Conservation (phyloP, 1,140 invertebrate genomes). For the Heliconius hewitsoni region DNA sequence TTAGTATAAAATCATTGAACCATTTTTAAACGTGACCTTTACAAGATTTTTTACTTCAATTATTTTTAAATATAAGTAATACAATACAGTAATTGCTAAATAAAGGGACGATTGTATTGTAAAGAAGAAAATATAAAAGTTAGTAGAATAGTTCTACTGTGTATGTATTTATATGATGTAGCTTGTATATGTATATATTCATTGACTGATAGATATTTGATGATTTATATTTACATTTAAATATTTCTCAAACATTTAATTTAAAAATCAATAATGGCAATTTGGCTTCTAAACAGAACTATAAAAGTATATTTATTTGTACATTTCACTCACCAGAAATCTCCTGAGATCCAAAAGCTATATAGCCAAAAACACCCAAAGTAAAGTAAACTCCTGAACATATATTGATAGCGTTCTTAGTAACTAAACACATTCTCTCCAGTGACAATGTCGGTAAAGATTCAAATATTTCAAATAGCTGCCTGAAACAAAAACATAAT, state of each 20-base stretch:
- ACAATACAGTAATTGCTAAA: neutral
- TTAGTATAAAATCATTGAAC: neutral
- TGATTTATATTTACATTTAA: no score
- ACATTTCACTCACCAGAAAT: constrained; percentile 81
- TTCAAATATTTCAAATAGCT: constrained; percentile 97
- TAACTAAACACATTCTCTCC: constrained; percentile 93
- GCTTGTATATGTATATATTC: no score
- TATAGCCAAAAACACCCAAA: constrained; percentile 97
- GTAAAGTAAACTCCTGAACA: constrained; percentile 93
- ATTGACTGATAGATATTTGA: no score
- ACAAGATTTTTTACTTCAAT: neutral
- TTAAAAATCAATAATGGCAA: neutral
- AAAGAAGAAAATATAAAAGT: neutral
- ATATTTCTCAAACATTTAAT: neutral
- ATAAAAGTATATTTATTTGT: neutral
- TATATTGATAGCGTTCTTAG: constrained; percentile 94
- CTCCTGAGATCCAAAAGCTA: constrained; percentile 91
- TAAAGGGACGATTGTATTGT: neutral
- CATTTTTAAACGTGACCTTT: neutral
- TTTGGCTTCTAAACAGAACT: neutral
- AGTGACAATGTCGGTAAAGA: constrained; percentile 92
- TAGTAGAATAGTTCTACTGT: neutral
- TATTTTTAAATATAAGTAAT: neutral
- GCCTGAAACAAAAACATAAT: constrained; percentile 81
- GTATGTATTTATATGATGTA: no score